phyloP scores from a whole-genome alignment of 2,797 vertebrate genomes.

The Cossypha dichroa region DNA sequence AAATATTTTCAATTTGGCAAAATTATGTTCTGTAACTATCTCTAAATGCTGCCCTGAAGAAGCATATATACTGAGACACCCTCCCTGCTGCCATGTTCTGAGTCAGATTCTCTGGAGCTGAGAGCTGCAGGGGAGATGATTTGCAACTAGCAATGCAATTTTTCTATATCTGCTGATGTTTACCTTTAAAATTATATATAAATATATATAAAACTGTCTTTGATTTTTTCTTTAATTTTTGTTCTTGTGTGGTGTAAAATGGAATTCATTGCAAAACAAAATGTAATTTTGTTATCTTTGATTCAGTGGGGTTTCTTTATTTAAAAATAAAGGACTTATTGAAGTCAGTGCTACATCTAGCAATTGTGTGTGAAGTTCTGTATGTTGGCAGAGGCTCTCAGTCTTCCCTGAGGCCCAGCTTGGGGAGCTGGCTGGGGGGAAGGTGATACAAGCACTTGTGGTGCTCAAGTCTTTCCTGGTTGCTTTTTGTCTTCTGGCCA shows the following conservation, averaged over 20 bases:
- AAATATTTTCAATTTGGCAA: background rate
- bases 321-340: slow-evolving; percentile 78
- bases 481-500: background rate
- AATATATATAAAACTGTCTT: slow-evolving; percentile 59
- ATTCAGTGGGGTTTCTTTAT: slow-evolving; percentile 80
- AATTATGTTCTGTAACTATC: slow-evolving; percentile 48
- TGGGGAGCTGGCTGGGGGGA: background rate
- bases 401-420: background rate
- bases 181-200: slow-evolving; percentile 72
- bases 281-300: slow-evolving; percentile 82
- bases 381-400: background rate
- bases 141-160: slow-evolving; percentile 88
- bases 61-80: slow-evolving; percentile 57
- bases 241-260: slow-evolving; percentile 72
- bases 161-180: slow-evolving; percentile 80
- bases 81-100: slow-evolving; percentile 51
- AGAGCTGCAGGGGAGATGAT: slow-evolving; percentile 68
- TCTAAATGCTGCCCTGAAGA: slow-evolving; percentile 73
- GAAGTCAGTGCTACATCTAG: slow-evolving; percentile 5
- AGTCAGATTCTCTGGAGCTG: slow-evolving; percentile 49
- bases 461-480: background rate
- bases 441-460: background rate
- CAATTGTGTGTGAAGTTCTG: background rate
- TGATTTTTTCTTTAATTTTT: slow-evolving; percentile 60
- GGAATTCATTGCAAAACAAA: slow-evolving; percentile 72